Percentiles rank a stretch among this genome's conserved stretches.
Conservation (phyloP, 1,140 invertebrate genomes). For the Trachelipus rathkii region DNA sequence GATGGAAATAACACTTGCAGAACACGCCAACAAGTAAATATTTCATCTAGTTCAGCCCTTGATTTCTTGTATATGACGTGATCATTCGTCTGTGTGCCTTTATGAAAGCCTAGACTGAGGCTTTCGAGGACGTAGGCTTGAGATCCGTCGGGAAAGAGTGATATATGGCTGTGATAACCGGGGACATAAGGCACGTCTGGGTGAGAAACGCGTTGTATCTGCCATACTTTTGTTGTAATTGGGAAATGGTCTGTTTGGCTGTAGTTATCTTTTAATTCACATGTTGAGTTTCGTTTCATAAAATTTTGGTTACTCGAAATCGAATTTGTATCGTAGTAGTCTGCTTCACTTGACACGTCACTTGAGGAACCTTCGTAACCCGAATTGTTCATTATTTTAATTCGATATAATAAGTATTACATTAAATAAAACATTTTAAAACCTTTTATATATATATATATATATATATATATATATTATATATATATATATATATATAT, state of each 20-base stretch:
- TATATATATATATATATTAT: too few relatives aligned
- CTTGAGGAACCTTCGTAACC: not conserved
- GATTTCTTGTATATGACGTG: not conserved
- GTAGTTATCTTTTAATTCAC: not conserved
- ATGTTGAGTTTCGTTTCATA: not conserved
- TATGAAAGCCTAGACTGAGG: not conserved
- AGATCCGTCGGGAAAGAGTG: not conserved
- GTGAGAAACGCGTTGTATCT: not conserved
- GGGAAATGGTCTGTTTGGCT: not conserved
- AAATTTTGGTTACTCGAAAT: not conserved
- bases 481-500: not conserved
- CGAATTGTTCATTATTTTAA: not conserved
- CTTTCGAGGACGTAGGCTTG: not conserved
- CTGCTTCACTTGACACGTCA: not conserved
- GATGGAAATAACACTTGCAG: not conserved
- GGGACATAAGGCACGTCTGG: not conserved
- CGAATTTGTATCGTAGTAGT: not conserved
- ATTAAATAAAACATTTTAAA: too few relatives aligned
- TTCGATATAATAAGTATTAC: too few relatives aligned
- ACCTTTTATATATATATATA: too few relatives aligned
- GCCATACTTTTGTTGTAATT: not conserved
- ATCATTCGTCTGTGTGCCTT: not conserved
- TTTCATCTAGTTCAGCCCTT: not conserved
- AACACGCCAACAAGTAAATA: not conserved
- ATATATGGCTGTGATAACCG: not conserved